Base-by-base conservation (phyloP, 2,888 invertebrate species). In the Anorthoa munda region DNA sequence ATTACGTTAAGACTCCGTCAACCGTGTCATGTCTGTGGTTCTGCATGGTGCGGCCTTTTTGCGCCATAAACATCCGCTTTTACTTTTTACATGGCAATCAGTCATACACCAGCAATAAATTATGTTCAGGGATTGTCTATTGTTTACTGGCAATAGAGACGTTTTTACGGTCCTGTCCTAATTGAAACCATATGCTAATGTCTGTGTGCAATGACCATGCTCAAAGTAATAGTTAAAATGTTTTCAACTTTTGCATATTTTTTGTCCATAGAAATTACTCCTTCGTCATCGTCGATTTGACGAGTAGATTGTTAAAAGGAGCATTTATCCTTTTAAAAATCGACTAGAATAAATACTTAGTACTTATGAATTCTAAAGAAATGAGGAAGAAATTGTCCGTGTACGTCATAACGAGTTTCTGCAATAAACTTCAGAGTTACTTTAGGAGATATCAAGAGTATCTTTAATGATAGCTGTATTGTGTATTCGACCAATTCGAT, bases 41-140 rank as follows among this genome's bases (percentile, higher is more conserved):
- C 59, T 78, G 76, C 75, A 67, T 72, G 55, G 45, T 21, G 58
- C 48, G 58, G 58, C 45, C 18, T 61, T 72, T 80, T 69, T 75
- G 39, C 63, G 56, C 53, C 78, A 66, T 74, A 68, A 72, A 69
- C 64, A 70, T 68, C 66, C 55, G 63, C 76, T 82, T 82, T 83
- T 84, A 79, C 83, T 85, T 85, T 79, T 78, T 82, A 68, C 63
- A 72, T 58, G 63, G 48, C 26, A 18, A 60, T 60, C 60, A 31
- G 39, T 55, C 48, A 55, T 45, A 31, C 17, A 21, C 18, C 5
- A 60, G 48, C 56, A 53, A 58, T 71, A 71, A 71, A 71, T 63
- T 71, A 63, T 72, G 70, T 26, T 70, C 48, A 21, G 50, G 26
- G 50, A 51, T 56, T 78, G 45, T 50, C 50, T 63, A 78, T 77